Conservation (phyloP, 2,888 invertebrate species). For the Margaritifera margaritifera region DNA sequence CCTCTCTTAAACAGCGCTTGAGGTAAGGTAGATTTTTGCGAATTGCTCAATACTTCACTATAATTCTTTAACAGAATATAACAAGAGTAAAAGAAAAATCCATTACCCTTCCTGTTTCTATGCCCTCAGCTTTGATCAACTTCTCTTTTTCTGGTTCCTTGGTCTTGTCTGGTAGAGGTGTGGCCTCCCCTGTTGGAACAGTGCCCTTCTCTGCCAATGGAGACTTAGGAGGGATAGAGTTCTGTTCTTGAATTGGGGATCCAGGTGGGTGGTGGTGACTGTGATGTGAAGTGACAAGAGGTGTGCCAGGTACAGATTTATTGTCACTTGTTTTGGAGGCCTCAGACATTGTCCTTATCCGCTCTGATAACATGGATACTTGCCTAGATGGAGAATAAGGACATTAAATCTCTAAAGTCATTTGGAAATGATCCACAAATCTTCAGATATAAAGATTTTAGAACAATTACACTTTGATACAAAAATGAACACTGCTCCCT, state of each 20-base stretch:
- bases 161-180: conserved; percentile 16
- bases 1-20: too few relatives aligned
- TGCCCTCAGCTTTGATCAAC: conserved; percentile 65
- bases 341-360: conserved; percentile 38
- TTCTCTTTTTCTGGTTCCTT: conserved; percentile 51
- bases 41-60: too few relatives aligned
- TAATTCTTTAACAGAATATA: too few relatives aligned
- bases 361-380: conserved; percentile 46
- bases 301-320: conserved; percentile 19
- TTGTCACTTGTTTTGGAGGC: not conserved
- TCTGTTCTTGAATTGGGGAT: conserved; percentile 3
- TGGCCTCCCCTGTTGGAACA: not conserved
- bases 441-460: too few relatives aligned
- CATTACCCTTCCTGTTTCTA: conserved; percentile 66
- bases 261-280: conserved; percentile 3
- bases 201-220: conserved; percentile 8
- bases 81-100: conserved; percentile 6
- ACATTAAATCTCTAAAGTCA: too few relatives aligned
- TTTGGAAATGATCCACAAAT: too few relatives aligned
- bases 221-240: conserved; percentile 2
- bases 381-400: conserved; percentile 35
- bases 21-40: too few relatives aligned
- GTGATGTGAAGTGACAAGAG: conserved; percentile 22
- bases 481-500: too few relatives aligned
- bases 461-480: too few relatives aligned